These are phyloP conservation scores for Lithosia quadra DNA, from an alignment of 2,888 invertebrate genomes.

Conservation along the genomic window DNA sequence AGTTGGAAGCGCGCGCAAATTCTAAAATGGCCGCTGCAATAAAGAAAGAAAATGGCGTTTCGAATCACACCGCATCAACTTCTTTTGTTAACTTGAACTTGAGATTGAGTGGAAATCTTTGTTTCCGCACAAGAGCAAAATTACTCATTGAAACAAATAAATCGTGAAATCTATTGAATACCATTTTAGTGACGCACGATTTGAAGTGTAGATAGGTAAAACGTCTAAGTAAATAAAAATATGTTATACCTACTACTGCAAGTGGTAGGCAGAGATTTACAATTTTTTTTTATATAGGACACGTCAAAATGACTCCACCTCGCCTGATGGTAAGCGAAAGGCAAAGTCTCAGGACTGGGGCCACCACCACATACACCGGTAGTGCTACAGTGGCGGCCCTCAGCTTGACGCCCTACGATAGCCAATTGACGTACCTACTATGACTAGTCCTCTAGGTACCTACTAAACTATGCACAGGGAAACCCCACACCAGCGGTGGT, in stretches of 20 bases:
- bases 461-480: constrained; percentile 8
- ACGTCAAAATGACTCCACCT: no score
- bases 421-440: neutral
- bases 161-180: constrained; percentile 41
- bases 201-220: constrained; percentile 19
- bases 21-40: constrained; percentile 79
- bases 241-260: neutral
- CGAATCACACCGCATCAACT: constrained; percentile 76
- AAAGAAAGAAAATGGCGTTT: constrained; percentile 77
- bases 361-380: no score
- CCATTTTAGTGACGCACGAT: constrained; percentile 33
- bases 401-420: no score
- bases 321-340: no score
- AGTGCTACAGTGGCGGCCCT: no score
- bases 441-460: constrained; percentile 7
- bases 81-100: constrained; percentile 69
- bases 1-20: constrained; percentile 74
- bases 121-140: constrained; percentile 53
- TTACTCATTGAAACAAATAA: constrained; percentile 37
- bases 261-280: neutral
- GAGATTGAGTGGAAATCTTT: constrained; percentile 57
- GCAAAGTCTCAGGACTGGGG: no score
- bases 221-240: constrained; percentile 22
- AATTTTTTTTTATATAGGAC: no score
- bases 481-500: constrained; percentile 5